These are phyloP conservation scores for Clytia hemisphaerica DNA, from an alignment of 30 jellyfish, hydroid and myxozoan genomes.

Conservation along the genomic window DNA sequence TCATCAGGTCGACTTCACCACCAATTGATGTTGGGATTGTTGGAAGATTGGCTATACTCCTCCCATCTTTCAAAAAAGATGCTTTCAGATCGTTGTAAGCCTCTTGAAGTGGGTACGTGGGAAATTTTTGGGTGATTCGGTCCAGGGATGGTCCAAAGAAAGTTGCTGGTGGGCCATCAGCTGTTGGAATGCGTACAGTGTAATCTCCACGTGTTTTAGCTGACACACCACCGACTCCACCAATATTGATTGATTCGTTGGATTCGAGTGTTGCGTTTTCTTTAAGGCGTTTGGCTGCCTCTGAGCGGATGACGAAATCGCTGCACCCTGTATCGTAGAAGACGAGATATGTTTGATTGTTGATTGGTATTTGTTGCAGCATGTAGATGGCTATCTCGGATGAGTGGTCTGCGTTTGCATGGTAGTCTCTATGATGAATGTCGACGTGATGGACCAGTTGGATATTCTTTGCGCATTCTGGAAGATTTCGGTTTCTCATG, in stretches of 20 bases:
- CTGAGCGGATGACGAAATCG: not conserved
- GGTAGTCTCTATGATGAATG: too few species aligned
- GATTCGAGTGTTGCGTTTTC: too few species aligned
- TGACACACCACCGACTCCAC: too few species aligned
- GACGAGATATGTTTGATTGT: not conserved
- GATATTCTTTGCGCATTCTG: too few species aligned
- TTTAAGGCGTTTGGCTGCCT: too few species aligned
- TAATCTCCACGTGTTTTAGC: too few species aligned
- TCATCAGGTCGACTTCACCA: not conserved
- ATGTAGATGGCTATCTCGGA: not conserved
- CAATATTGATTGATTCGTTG: too few species aligned
- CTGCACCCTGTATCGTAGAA: not conserved
- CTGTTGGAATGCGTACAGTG: not conserved
- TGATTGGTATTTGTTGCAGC: not conserved
- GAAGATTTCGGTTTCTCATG: too few species aligned
- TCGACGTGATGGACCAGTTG: too few species aligned
- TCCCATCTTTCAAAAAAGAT: not conserved
- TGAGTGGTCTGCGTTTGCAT: too few species aligned
- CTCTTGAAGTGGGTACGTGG: not conserved
- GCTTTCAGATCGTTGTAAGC: not conserved
- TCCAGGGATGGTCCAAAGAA: not conserved
- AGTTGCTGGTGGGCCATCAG: not conserved
- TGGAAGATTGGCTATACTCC: not conserved
- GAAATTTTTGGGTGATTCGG: not conserved
- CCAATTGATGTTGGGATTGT: not conserved